Base-by-base conservation (phyloP, 2,888 invertebrate species). In the Kryphioiulus occultus region DNA sequence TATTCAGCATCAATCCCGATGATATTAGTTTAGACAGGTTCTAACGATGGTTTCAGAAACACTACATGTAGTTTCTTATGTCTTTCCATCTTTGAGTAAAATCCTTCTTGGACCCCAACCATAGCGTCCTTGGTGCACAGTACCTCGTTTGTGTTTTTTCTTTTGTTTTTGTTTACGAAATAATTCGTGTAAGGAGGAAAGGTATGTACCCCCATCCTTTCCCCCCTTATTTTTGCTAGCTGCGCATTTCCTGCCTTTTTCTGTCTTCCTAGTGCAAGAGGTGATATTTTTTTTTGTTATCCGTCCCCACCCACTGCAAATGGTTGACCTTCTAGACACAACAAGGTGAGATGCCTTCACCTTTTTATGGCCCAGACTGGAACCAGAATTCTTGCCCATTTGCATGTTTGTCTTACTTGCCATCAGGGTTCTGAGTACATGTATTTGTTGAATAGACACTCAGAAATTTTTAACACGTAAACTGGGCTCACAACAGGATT, bases 301-400 rank as follows among this genome's bases (percentile, higher is more conserved):
- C 30, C 30, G 2, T 78, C 12, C 78, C 78, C 78, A 78, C 78
- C 78, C 78, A 78, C 78, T 15, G 78, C 26, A 78, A 78, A 78
- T 78, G 78, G 78, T 26, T 78, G 78, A 78, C 78, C 78, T 78
- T 78, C 78, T 30, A 78, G 30, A 78, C 26, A 30, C 78, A 78
- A 78, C 78, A 78, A 78, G 78, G 78, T 78, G 78, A 78, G 78
- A 78, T 78, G 78, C 78, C 78, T 78, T 78, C 78, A 78, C 78
- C 78, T 78, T 78, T 78, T 78, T 78, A 78, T 78, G 78, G 78
- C 78, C 78, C 78, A 78, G 78, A 78, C 78, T 78, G 9, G 15
- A 78, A 78, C 78, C 78, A 78, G 78, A 78, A 78, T 78, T 78
- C 78, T 78, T 78, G 30, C 15, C 12, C 30, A 78, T 10, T 78